Conservation (phyloP, 2,797 vertebrate species). For the Rhynchonycteris naso region DNA sequence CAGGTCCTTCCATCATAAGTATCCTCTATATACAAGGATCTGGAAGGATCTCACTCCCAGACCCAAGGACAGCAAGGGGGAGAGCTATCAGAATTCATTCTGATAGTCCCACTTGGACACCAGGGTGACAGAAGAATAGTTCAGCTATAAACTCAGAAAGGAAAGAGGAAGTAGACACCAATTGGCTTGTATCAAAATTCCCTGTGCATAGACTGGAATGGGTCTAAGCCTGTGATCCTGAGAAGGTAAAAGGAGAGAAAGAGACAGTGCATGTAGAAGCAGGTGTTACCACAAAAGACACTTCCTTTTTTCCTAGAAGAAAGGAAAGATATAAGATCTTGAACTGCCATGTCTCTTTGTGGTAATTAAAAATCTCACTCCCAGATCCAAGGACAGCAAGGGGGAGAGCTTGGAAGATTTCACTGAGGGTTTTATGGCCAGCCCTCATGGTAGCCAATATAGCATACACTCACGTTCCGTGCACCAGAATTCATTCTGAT, state of each 20-base stretch:
- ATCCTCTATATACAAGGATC: too few species aligned
- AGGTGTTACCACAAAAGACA: not conserved
- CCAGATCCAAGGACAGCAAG: not conserved
- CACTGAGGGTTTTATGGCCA: not conserved
- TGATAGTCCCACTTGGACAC: not conserved
- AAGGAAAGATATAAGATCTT: not conserved
- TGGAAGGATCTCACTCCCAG: not conserved
- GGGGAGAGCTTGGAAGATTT: not conserved
- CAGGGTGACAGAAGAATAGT: not conserved
- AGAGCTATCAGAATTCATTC: not conserved
- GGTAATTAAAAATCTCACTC: not conserved
- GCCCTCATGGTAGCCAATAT: not conserved
- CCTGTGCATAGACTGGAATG: not conserved
- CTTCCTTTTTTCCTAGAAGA: not conserved
- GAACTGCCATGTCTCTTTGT: not conserved
- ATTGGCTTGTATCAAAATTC: not conserved
- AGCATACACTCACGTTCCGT: not conserved
- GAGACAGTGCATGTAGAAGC: not conserved
- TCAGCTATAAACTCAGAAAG: not conserved
- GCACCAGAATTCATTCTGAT: not conserved
- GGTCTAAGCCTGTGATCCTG: not conserved
- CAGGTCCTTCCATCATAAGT: not conserved
- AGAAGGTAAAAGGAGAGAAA: not conserved
- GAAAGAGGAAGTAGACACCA: not conserved
- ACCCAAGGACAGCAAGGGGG: not conserved